Evolutionary conservation across 1,140 invertebrate species (phyloP).

Genomic region (Sarcophaga peregrina): DNA sequence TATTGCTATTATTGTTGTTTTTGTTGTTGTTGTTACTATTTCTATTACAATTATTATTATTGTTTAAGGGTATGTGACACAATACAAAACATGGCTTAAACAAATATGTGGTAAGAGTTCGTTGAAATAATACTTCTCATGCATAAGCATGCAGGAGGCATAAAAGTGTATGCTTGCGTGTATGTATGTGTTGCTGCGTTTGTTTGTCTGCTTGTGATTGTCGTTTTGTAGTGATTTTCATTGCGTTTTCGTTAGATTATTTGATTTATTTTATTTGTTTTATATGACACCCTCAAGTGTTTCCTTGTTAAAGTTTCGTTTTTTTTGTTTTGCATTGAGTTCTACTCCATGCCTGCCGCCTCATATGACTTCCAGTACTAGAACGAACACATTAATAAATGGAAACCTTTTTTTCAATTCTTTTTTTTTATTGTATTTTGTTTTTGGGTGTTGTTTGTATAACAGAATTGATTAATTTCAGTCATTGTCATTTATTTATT

Average conservation of each 20-base stretch:
- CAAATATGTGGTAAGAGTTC: too few species aligned
- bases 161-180: too few species aligned
- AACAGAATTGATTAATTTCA: too few species aligned
- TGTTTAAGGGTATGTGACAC: too few species aligned
- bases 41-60: too few species aligned
- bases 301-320: slow-evolving; percentile 44
- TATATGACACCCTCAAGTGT: slow-evolving; percentile 64
- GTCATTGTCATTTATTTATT: neutral
- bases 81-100: too few species aligned
- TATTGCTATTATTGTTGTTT: too few species aligned
- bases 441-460: too few species aligned
- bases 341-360: neutral
- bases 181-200: neutral
- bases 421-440: neutral
- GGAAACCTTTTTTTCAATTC: neutral
- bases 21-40: too few species aligned
- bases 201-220: neutral
- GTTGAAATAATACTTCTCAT: too few species aligned
- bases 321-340: neutral
- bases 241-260: slow-evolving; percentile 53
- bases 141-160: neutral
- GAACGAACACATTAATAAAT: neutral
- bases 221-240: neutral
- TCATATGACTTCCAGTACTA: slow-evolving; percentile 8
- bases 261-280: slow-evolving; percentile 66